phyloP scores from a whole-genome alignment of 2,888 invertebrate species.

The Nezara viridula region DNA sequence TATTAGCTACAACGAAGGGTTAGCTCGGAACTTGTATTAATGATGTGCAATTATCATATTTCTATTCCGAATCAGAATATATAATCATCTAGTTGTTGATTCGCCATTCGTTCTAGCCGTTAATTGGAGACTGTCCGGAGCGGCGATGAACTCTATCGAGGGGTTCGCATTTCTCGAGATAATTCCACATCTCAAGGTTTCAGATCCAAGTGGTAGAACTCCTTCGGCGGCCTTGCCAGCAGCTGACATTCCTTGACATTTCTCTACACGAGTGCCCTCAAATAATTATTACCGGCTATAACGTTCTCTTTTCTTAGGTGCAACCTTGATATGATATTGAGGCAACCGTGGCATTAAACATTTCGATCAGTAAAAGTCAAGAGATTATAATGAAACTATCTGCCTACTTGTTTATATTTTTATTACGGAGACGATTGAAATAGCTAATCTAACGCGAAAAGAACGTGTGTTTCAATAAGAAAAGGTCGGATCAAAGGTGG shows the following conservation, averaged over 20 bases:
- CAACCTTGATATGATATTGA: background rate
- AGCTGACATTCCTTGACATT: slow-evolving; percentile 21
- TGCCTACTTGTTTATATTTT: background rate
- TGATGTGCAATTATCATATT: background rate
- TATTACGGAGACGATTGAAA: background rate
- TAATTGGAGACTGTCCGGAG: background rate
- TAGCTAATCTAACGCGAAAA: background rate
- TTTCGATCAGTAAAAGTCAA: background rate
- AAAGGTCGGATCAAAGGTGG: background rate
- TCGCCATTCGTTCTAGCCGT: background rate
- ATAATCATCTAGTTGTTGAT: background rate
- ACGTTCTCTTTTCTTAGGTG: background rate
- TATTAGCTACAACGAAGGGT: background rate
- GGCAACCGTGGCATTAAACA: background rate
- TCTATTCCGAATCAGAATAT: background rate
- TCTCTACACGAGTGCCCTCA: background rate
- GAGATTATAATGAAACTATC: background rate
- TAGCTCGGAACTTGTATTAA: background rate
- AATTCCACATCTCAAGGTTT: background rate
- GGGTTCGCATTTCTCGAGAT: background rate
- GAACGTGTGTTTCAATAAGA: background rate
- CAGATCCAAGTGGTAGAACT: background rate
- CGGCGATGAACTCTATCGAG: background rate
- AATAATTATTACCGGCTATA: background rate
- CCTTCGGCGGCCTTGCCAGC: background rate